phyloP scores from a whole-genome alignment of 1,140 invertebrate species.

The Delia radicum region DNA sequence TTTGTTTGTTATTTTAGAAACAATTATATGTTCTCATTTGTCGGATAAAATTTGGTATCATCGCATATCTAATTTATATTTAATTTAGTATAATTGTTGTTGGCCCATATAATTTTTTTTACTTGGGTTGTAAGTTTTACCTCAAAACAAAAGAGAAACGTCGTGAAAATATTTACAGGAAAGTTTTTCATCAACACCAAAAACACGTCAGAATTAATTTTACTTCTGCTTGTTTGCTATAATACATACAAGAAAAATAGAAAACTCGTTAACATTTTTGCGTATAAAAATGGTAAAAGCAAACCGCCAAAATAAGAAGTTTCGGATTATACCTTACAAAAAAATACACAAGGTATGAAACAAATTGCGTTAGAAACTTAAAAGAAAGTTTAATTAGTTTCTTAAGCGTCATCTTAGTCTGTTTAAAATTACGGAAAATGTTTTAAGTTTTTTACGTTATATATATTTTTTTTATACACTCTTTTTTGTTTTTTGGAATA shows the following conservation, averaged over 20 bases:
- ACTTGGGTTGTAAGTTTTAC: background rate
- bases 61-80: no score
- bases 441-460: no score
- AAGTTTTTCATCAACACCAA: conserved; percentile 1
- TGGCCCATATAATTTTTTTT: no score
- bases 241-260: background rate
- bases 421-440: background rate
- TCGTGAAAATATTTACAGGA: background rate
- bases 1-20: no score
- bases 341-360: background rate
- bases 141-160: background rate
- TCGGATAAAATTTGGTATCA: no score
- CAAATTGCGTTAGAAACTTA: background rate
- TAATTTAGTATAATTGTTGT: no score
- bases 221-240: background rate
- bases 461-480: no score
- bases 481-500: no score
- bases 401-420: background rate
- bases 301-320: background rate
- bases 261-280: background rate
- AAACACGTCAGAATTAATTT: background rate
- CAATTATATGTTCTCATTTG: no score
- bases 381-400: conserved; percentile 1
- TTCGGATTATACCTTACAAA: background rate
- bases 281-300: background rate